phyloP scores from a whole-genome alignment of 1,140 invertebrate species.

The Trichonephila inaurata region DNA sequence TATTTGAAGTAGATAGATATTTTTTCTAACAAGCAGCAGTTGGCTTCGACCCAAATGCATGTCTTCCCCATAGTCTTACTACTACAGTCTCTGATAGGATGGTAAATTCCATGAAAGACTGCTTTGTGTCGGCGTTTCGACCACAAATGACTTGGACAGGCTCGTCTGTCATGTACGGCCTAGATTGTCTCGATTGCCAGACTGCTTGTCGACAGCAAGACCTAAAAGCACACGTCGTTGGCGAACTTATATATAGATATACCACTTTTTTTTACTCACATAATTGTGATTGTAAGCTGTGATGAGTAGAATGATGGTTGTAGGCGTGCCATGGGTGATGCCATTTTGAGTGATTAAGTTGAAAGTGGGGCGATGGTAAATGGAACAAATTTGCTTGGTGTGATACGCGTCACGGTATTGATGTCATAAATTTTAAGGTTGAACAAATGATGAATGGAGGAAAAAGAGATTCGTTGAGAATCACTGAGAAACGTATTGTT shows the following conservation, averaged over 20 bases:
- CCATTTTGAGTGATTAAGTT: background rate
- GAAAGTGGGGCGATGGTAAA: background rate
- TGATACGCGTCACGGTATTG: background rate
- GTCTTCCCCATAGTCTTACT: background rate
- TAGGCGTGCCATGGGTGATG: background rate
- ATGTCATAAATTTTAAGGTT: background rate
- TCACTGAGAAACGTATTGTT: too few relatives aligned
- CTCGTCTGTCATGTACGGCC: background rate
- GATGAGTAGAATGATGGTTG: background rate
- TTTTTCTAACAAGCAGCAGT: background rate
- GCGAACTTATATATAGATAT: background rate
- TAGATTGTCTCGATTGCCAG: background rate
- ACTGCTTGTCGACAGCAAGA: constrained; percentile 1
- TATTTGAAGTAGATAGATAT: background rate
- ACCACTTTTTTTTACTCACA: background rate
- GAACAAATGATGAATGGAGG: too few relatives aligned
- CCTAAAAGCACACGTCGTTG: constrained; percentile 1
- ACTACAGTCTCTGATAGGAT: constrained; percentile 1
- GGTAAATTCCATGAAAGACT: background rate
- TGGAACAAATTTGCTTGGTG: background rate
- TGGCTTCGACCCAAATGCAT: background rate
- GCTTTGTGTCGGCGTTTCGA: constrained; percentile 1
- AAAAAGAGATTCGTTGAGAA: too few relatives aligned
- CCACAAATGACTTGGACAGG: constrained; percentile 16
- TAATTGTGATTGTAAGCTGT: background rate